phyloP scores from a whole-genome alignment of 64 coral and sea anemone genomes.

The Montipora efflorescens region DNA sequence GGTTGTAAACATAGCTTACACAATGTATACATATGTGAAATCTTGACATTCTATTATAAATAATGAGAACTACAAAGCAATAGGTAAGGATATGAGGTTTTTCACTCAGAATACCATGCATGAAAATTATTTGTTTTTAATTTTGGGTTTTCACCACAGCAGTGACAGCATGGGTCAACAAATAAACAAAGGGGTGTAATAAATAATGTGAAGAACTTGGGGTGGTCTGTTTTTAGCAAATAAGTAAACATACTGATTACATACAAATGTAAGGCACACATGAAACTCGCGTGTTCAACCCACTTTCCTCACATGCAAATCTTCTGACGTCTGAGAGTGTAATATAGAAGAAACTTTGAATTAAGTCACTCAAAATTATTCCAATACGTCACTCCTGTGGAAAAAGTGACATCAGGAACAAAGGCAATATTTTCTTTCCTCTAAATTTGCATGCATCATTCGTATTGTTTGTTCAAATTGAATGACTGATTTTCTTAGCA shows the following conservation, averaged over 20 bases:
- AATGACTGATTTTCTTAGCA: too few species aligned
- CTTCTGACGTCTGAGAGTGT: too few species aligned
- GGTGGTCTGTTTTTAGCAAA: neutral
- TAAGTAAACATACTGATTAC: neutral
- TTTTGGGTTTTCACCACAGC: too few species aligned
- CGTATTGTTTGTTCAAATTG: neutral
- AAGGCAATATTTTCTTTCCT: neutral
- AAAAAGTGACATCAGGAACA: neutral
- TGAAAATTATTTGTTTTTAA: too few species aligned
- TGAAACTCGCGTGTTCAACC: neutral
- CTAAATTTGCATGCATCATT: conserved; percentile 18
- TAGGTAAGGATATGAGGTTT: too few species aligned
- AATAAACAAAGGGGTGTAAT: neutral
- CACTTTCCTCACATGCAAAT: too few species aligned
- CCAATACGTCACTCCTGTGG: neutral
- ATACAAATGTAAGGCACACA: neutral
- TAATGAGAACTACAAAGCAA: too few species aligned
- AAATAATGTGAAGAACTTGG: neutral
- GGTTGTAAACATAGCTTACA: too few species aligned
- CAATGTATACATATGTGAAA: too few species aligned
- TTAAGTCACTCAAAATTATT: conserved; percentile 4
- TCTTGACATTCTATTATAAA: too few species aligned
- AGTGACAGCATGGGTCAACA: neutral
- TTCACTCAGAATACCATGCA: too few species aligned
- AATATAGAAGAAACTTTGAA: too few species aligned